Evolutionary conservation across 2,113 vertebrate species (phyloP).

Genomic region (Pampusana beccarii): DNA sequence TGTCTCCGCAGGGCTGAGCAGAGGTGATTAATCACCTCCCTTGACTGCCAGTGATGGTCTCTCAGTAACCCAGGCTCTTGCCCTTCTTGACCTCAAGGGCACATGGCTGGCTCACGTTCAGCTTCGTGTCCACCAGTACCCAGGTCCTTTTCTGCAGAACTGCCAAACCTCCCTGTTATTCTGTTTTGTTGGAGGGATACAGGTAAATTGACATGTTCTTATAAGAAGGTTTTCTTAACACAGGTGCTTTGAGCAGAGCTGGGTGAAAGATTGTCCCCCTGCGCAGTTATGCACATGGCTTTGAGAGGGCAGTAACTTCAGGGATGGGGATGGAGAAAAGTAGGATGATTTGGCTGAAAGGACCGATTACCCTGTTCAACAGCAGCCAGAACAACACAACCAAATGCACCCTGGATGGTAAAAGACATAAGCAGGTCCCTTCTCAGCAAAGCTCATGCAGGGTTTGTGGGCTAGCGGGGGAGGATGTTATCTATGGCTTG

Average conservation of each 20-base stretch:
- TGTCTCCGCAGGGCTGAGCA: background rate
- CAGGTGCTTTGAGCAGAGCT: background rate
- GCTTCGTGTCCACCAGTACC: background rate
- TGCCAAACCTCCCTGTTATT: rapidly evolving
- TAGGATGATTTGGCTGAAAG: background rate
- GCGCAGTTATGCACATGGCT: background rate
- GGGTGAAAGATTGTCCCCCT: background rate
- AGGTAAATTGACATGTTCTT: background rate
- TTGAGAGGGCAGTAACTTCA: background rate
- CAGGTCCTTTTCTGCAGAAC: background rate
- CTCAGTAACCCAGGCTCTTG: background rate
- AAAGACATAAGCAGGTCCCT: background rate
- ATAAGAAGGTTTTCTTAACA: background rate
- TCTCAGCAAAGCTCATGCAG: background rate
- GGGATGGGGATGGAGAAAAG: background rate
- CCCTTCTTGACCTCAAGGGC: background rate
- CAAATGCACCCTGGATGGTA: background rate
- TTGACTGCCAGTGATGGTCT: background rate
- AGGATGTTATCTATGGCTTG: background rate
- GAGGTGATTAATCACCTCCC: background rate
- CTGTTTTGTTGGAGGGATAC: background rate
- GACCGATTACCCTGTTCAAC: background rate
- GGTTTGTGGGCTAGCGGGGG: background rate
- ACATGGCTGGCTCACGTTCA: background rate
- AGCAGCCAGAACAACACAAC: background rate